A percentile compares a stretch with the other conserved stretches of the same genome.
phyloP scores from a whole-genome alignment of 1,140 invertebrate species.

The Heliconius himera region DNA sequence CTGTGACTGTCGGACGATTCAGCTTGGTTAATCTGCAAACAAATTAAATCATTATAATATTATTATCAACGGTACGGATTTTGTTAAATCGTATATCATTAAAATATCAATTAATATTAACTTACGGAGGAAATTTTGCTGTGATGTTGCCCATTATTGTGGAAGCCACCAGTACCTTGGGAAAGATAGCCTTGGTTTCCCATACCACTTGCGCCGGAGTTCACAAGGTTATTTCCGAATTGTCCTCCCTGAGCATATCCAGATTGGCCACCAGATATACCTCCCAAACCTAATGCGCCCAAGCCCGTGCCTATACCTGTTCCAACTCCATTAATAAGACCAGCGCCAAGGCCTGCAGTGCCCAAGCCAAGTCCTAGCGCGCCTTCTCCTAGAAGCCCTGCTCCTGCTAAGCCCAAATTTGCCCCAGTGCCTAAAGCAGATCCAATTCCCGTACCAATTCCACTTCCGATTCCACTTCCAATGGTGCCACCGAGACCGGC shows the following conservation, averaged over 20 bases:
- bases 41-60: not conserved
- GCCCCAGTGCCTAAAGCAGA: not conserved
- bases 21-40: conserved; percentile 14
- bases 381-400: not conserved
- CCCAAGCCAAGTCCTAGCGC: conserved; percentile 13
- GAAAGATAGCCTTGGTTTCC: conserved; percentile 2
- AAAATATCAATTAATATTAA: not conserved
- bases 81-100: not conserved
- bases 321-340: not conserved
- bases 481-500: not conserved
- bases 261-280: not conserved
- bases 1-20: conserved; percentile 6
- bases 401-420: not conserved
- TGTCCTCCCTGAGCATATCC: conserved; percentile 14
- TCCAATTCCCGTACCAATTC: not conserved
- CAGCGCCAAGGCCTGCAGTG: not conserved
- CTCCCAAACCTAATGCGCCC: not conserved
- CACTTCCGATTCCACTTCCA: not conserved
- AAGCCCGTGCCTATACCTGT: not conserved
- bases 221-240: not conserved
- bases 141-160: conserved; percentile 30
- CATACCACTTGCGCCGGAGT: conserved; percentile 2
- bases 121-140: conserved; percentile 21
- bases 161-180: conserved; percentile 16
- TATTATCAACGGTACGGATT: too few species aligned